Conservation (phyloP, 2,888 invertebrate genomes). For the Syrista parreyssii region DNA sequence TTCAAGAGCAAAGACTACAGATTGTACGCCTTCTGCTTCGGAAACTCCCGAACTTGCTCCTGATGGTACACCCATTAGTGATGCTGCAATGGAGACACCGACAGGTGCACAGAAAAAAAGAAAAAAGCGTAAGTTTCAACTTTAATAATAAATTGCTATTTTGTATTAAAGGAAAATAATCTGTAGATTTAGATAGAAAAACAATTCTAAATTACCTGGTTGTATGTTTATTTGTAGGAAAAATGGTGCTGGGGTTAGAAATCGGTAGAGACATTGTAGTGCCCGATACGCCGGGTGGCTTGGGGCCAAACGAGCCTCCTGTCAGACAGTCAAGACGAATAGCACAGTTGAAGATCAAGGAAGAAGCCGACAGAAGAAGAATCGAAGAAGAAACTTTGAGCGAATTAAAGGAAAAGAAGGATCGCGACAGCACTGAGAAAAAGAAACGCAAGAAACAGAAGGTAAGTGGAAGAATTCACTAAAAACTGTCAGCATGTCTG, state of each 20-base stretch:
- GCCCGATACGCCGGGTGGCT: constrained; percentile 30
- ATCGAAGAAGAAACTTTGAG: constrained; percentile 79
- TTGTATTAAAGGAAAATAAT: background rate
- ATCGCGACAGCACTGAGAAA: constrained; percentile 57
- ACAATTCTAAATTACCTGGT: background rate
- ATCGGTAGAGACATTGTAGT: constrained; percentile 60
- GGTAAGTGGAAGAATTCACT: constrained; percentile 25
- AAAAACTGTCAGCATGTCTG: background rate
- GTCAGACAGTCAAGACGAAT: constrained; percentile 86
- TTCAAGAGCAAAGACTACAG: constrained; percentile 31
- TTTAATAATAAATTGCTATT: background rate
- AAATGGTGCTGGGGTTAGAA: constrained; percentile 68
- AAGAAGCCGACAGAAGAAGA: constrained; percentile 82
- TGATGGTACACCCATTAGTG: constrained; percentile 7
- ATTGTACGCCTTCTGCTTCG: constrained; percentile 17
- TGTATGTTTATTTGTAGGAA: constrained; percentile 46
- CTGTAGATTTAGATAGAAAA: background rate
- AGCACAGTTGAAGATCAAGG: constrained; percentile 87
- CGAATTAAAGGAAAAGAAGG: constrained; percentile 73
- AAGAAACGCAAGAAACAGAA: constrained; percentile 60
- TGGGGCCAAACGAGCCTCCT: constrained; percentile 65
- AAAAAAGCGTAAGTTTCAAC: constrained; percentile 44
- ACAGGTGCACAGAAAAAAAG: constrained; percentile 41
- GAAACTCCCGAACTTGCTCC: background rate
- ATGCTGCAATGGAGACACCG: constrained; percentile 9